Evolutionary conservation across 2,888 invertebrate species (phyloP).

Genomic region (Trisateles emortualis): DNA sequence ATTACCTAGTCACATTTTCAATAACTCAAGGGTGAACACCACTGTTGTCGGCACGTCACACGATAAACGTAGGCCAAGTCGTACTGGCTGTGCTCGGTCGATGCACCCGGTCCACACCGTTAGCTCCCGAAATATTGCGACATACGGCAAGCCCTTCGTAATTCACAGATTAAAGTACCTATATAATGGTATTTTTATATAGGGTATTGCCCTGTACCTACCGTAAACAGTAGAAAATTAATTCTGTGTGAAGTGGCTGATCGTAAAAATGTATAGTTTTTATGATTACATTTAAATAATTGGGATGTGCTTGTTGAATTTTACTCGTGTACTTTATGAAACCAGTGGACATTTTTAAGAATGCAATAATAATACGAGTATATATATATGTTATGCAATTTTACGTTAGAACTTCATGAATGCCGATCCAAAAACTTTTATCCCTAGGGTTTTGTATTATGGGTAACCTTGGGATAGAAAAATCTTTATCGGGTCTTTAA

Average conservation of each 20-base stretch:
- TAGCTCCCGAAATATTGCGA: constrained; percentile 84
- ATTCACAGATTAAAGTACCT: constrained; percentile 42
- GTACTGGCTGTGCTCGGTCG: constrained; percentile 71
- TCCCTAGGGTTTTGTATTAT: too few species aligned
- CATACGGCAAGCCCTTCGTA: constrained; percentile 58
- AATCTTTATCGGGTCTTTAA: too few species aligned
- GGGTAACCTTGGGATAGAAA: too few species aligned
- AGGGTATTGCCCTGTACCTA: constrained; percentile 50
- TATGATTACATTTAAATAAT: constrained; percentile 5
- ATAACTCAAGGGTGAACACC: constrained; percentile 38
- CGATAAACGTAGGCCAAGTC: constrained; percentile 59
- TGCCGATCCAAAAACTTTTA: too few species aligned
- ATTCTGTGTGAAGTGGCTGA: constrained; percentile 5
- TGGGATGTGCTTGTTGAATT: neutral
- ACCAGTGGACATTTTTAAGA: too few species aligned
- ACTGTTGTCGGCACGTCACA: constrained; percentile 63
- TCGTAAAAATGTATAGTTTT: constrained; percentile 1
- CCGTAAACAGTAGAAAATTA: constrained; percentile 32
- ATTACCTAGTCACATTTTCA: constrained; percentile 53
- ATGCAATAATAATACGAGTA: too few species aligned
- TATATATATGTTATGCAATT: too few species aligned
- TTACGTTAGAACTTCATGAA: too few species aligned
- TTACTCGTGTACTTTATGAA: too few species aligned
- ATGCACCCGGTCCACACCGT: constrained; percentile 74
- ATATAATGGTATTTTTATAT: constrained; percentile 17